Percentiles rank a stretch among this genome's conserved stretches.
phyloP scores from a whole-genome alignment of 2,888 invertebrate species.

The Pelosia muscerda region DNA sequence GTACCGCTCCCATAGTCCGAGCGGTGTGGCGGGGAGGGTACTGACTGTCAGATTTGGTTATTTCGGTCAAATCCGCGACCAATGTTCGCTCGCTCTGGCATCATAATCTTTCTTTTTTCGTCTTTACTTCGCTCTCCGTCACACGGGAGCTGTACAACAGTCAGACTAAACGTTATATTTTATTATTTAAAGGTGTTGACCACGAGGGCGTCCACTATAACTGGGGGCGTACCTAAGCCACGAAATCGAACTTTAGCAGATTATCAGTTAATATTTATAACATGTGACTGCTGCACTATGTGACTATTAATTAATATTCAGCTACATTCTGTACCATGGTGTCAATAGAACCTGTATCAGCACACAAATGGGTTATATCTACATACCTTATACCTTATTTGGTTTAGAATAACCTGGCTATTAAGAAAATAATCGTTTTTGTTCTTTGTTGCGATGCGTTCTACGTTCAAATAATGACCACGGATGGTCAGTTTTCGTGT shows the following conservation, averaged over 20 bases:
- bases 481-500: conserved; percentile 36
- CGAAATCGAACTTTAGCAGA: neutral
- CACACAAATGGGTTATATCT: conserved; percentile 19
- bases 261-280: neutral
- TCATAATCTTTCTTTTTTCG: no score
- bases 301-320: conserved; percentile 11
- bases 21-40: no score
- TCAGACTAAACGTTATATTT: no score
- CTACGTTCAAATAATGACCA: conserved; percentile 47
- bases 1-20: no score
- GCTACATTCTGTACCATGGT: conserved; percentile 17
- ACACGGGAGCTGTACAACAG: no score
- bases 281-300: neutral
- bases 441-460: conserved; percentile 39
- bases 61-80: no score
- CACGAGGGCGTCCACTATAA: no score
- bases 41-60: no score
- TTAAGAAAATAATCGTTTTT: conserved; percentile 42
- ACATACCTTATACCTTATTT: conserved; percentile 26
- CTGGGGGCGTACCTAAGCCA: no score
- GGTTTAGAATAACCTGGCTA: conserved; percentile 22
- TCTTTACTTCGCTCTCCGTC: no score
- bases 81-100: no score
- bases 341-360: conserved; percentile 14
- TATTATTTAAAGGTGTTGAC: no score